Base-by-base conservation (phyloP, 2,113 vertebrate genomes). In the Plotosus lineatus region DNA sequence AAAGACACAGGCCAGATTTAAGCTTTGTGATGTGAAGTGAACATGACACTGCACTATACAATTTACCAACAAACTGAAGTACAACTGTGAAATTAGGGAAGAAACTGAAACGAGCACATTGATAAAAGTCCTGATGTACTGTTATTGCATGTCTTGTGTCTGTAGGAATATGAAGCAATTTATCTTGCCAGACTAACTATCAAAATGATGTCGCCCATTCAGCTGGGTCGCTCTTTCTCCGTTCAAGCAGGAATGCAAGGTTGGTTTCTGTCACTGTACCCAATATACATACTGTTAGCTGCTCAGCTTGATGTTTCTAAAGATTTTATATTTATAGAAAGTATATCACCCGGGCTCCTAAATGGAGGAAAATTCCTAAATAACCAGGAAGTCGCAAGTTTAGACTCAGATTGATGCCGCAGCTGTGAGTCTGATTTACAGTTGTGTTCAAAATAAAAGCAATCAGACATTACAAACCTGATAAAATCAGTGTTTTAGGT, bases 141-240 rank as follows among this genome's bases (percentile, higher is more conserved):
- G 50, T 21, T 3, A 9, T 31, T 8, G 23, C 77, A 51, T 81
- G 77, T 48, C 9, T 21, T 74, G 51, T 81, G 81, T 88, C 78
- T 80, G 7, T 84, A 99, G 97, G 98, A 99, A 93, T 99, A 99
- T 87, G 98, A 99, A 96, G 97, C 98, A 88, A 99, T 99, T 92
- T 99, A 99, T 92, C 90, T 97, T 85, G 98, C 98, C 92, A 98
- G 95, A 90, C 88, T 99, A 89, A 98, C 97, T 89, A 98, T 99
- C 90, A 96, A 99, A 90, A 98, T 97, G 96, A 98, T 98, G 97
- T 96, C 97, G 80, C 96, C 98, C 23, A 90, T 98, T 87, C 96
- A 98, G 91, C 75, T 97, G 92, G 97, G 96, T 89, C 92, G 96
- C 84, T 96, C 97, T 6, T 95, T 97, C 77, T 93, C 94, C 44